Conservation (phyloP, 2,113 vertebrate genomes). For the Blennius ocellaris region DNA sequence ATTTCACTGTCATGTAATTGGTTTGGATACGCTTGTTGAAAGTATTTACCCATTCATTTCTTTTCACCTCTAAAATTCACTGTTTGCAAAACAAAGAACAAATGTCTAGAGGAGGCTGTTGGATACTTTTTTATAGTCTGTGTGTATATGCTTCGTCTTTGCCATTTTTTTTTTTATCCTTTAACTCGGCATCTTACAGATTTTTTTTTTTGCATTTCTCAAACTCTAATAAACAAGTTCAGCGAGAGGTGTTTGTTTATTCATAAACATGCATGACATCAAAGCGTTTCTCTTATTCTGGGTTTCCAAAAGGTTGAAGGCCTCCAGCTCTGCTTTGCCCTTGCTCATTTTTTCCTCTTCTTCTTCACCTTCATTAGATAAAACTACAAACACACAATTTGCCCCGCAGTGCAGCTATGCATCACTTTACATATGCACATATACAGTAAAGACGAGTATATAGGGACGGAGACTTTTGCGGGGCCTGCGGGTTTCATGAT, state of each 20-base stretch:
- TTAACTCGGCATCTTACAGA: conserved; percentile 38
- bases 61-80: background rate
- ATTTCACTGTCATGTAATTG: no score
- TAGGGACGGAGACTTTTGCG: conserved; percentile 19
- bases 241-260: conserved; percentile 15
- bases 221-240: conserved; percentile 65
- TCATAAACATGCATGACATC: background rate
- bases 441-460: conserved; percentile 23
- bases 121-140: conserved; percentile 19
- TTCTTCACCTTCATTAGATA: conserved; percentile 25
- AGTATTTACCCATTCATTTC: background rate
- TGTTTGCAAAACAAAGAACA: conserved; percentile 15
- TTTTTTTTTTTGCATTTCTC: conserved; percentile 33
- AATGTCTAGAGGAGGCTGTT: background rate
- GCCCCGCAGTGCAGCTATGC: conserved; percentile 17
- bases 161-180: conserved; percentile 4
- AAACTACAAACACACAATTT: conserved; percentile 28
- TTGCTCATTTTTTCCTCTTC: conserved; percentile 44
- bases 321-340: conserved; percentile 37
- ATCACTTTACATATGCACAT: background rate
- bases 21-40: background rate
- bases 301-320: conserved; percentile 39
- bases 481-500: conserved; percentile 44
- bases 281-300: background rate
- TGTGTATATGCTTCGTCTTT: conserved; percentile 15